Conservation (phyloP, 2,797 vertebrate species). For the Anguilla obscura region DNA sequence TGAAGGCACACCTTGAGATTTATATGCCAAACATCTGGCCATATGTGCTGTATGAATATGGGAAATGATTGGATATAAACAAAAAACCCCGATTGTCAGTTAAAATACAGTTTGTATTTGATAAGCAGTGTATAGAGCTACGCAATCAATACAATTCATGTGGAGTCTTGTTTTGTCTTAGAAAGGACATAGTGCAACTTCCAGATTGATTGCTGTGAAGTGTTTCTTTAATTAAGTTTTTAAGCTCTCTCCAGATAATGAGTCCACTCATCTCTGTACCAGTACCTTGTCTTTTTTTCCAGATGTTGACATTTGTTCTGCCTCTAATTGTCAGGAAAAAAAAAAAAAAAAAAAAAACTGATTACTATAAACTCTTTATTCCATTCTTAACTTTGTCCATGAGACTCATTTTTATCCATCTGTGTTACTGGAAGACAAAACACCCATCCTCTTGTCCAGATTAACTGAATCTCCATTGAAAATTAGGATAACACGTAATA, state of each 20-base stretch:
- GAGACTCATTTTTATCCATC: neutral
- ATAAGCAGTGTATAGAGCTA: neutral
- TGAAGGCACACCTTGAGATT: neutral
- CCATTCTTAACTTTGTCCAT: neutral
- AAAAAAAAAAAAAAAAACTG: neutral
- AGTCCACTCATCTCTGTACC: neutral
- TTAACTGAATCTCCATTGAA: neutral
- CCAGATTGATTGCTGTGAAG: neutral
- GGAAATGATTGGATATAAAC: neutral
- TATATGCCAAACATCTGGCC: neutral
- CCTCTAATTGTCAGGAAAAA: neutral
- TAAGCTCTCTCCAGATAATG: too few relatives aligned
- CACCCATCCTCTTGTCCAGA: neutral
- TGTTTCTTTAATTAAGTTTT: neutral
- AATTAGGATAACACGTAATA: neutral
- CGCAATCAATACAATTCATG: neutral
- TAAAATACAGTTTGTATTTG: neutral
- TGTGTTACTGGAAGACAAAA: neutral
- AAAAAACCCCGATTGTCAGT: neutral
- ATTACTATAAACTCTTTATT: neutral
- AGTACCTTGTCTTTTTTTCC: neutral
- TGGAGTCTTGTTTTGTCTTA: neutral
- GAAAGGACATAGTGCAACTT: neutral
- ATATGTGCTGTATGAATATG: neutral
- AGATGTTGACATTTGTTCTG: neutral